Evolutionary conservation across 1,140 invertebrate species (phyloP), one percentile per base, ranked within the genome.

Genomic region (Zaprionus tsacasi): DNA sequence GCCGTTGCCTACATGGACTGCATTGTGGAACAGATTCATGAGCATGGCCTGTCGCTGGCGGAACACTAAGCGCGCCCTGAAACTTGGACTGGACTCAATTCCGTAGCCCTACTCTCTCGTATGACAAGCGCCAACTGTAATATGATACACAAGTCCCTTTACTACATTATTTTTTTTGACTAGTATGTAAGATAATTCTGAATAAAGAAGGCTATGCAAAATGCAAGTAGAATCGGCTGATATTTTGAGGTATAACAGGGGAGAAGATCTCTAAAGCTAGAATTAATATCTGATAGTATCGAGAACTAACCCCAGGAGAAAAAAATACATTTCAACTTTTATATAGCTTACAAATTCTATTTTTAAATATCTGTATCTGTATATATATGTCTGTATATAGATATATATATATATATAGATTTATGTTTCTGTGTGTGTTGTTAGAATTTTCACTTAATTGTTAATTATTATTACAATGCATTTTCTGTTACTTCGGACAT

Each of bases 11-110:
- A 74, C 7, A 61, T 81, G 50, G 8, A 1, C 30, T 88, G 85
- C 78, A 74, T 88, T n/a, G 17, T 55, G 50, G 85, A 81, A 40
- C 75, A 89, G 13, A 70, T 89, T 36, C 73, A 76, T 15, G 78
- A 85, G 58, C 81, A 89, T 35, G 86, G 81, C 12, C 33, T 88
- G 7, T 55, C 76, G 1, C 33, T 85, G 58, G 30, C 66, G 27
- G 68, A 89, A n/a, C 17, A 63, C 38, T 80, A 61, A 69, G 21
- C n/a, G 33, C 5, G 38, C 11, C 12, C 35, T 7, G 10, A 1
- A 21, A 54, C 12, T 12, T 13, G 21, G 27, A 54, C 17, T 3
- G 6, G 13, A 43, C 17, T 43, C 38, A 43, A 30, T n/a, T 12
- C 13, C 3, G 10, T 13, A 27, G 7, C 10, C 17, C 27, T 35